Evolutionary conservation across 2,797 vertebrate genomes (phyloP).

Genomic region (Chelon auratus): DNA sequence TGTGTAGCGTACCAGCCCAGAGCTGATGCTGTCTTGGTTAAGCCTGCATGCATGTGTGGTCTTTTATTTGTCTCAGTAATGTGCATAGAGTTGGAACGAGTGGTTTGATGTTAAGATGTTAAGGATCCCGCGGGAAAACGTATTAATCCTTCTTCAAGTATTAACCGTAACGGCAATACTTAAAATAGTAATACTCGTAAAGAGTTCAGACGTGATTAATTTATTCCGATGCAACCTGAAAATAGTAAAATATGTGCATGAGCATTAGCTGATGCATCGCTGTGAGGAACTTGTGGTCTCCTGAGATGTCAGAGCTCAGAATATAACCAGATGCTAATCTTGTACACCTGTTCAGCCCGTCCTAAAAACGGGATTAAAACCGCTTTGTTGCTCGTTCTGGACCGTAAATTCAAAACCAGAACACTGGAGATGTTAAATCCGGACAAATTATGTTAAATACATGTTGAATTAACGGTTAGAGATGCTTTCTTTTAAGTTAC

Average conservation of each 20-base stretch:
- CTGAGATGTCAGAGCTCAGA: neutral
- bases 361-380: too few species aligned
- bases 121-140: neutral
- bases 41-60: neutral
- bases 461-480: too few species aligned
- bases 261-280: neutral
- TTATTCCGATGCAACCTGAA: neutral
- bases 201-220: neutral
- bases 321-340: conserved; percentile 3
- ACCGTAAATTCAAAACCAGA: too few species aligned
- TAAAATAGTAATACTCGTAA: too few species aligned
- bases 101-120: neutral
- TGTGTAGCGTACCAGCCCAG: neutral
- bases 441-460: too few species aligned
- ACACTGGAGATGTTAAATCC: too few species aligned
- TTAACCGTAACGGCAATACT: too few species aligned
- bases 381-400: neutral
- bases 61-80: neutral
- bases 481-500: too few species aligned
- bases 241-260: neutral
- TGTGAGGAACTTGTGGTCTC: conserved; percentile 5
- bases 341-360: neutral
- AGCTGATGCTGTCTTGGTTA: neutral
- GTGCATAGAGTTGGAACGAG: neutral
- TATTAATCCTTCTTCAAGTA: too few species aligned